These are phyloP conservation scores for Xiphias gladius DNA, from an alignment of 2,113 vertebrate species.

Conservation along the genomic window DNA sequence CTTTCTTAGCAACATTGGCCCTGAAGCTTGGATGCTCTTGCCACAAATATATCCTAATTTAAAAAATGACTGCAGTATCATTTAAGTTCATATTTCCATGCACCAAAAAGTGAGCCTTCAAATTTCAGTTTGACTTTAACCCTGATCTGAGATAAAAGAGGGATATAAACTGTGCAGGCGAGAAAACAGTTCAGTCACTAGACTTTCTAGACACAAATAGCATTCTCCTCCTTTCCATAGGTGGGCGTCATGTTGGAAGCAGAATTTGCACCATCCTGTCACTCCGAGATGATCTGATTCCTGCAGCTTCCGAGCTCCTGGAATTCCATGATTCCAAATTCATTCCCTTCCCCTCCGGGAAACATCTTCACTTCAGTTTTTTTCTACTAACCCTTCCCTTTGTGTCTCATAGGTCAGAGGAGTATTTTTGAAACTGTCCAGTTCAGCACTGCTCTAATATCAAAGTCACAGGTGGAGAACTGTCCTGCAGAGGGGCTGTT, in stretches of 20 bases:
- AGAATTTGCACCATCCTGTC: constrained; percentile 51
- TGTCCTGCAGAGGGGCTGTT: constrained; percentile 69
- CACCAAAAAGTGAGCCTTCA: neutral
- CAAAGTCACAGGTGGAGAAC: constrained; percentile 67
- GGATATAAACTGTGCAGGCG: neutral
- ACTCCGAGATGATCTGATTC: constrained; percentile 60
- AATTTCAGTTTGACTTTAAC: neutral
- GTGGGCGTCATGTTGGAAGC: constrained; percentile 66
- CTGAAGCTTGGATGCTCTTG: neutral
- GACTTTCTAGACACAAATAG: constrained; percentile 24
- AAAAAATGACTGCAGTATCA: neutral
- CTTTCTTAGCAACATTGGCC: too few species aligned
- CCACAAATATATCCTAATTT: neutral
- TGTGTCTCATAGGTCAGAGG: constrained; percentile 47
- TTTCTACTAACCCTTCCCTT: constrained; percentile 43
- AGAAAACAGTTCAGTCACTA: constrained; percentile 4
- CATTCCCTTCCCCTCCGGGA: constrained; percentile 60
- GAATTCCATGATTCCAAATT: constrained; percentile 62
- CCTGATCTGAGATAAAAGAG: neutral
- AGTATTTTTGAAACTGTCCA: constrained; percentile 38
- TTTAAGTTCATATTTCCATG: too few species aligned
- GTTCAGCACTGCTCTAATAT: constrained; percentile 51
- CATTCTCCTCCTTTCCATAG: constrained; percentile 36
- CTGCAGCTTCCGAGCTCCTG: constrained; percentile 44
- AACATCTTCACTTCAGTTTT: constrained; percentile 42